Percentiles rank a stretch among this genome's conserved stretches.
Evolutionary conservation across 2,113 vertebrate species (phyloP).

Genomic region (Calonectris borealis): DNA sequence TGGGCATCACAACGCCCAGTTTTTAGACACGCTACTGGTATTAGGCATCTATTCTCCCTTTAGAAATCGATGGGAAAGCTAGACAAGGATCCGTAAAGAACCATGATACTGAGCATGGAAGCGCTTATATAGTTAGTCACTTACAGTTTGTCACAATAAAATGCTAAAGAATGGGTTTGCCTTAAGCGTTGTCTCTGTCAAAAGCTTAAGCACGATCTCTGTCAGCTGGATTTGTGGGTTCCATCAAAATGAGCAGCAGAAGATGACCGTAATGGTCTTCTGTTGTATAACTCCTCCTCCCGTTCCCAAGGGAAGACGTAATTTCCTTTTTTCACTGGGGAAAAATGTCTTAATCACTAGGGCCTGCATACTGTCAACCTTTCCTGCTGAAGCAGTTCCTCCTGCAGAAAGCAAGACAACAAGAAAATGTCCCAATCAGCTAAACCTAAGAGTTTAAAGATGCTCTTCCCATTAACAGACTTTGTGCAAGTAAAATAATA

Average conservation of each 20-base stretch:
- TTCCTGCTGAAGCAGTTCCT: not conserved
- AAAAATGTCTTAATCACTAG: not conserved
- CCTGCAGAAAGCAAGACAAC: not conserved
- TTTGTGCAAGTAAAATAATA: not conserved
- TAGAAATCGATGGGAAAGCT: not conserved
- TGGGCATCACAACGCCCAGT: not conserved
- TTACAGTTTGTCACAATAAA: not conserved
- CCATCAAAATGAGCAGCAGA: not conserved
- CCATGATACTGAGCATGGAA: not conserved
- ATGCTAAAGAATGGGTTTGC: not conserved
- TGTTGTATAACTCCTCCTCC: not conserved
- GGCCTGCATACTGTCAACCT: slow-evolving; percentile 2
- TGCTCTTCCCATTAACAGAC: not conserved
- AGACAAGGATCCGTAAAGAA: not conserved
- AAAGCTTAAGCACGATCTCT: not conserved
- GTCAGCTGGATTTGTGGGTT: not conserved
- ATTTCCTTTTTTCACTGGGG: slow-evolving; percentile 35
- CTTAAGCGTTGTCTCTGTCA: not conserved
- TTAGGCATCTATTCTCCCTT: too few species aligned
- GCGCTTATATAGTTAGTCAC: not conserved
- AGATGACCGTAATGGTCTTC: not conserved
- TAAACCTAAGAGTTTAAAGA: not conserved
- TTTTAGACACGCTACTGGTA: not conserved
- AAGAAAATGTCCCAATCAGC: not conserved
- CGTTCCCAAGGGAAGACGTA: not conserved